A percentile compares a stretch with the other conserved stretches of the same genome.
phyloP scores from a whole-genome alignment of 2,797 vertebrate species.

The Sphenopsis melanotis region DNA sequence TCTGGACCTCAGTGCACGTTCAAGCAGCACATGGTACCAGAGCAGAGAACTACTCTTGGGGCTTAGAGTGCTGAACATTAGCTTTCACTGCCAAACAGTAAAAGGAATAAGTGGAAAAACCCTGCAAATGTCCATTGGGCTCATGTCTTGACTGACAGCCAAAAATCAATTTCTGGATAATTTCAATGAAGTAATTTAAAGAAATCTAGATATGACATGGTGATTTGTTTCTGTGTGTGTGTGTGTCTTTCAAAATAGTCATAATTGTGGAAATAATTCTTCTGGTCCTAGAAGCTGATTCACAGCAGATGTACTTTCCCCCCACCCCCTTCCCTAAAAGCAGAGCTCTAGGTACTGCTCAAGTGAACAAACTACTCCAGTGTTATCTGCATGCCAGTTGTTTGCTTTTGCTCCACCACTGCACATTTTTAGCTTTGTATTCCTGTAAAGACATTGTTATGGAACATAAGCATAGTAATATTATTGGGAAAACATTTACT shows the following conservation, averaged over 20 bases:
- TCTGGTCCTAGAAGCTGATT: not conserved
- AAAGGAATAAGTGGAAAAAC: not conserved
- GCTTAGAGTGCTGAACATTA: not conserved
- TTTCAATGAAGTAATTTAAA: not conserved
- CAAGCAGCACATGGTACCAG: not conserved
- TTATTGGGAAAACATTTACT: not conserved
- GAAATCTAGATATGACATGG: not conserved
- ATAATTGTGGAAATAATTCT: not conserved
- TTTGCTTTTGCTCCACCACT: not conserved
- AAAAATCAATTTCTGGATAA: not conserved
- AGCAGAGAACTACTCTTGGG: not conserved
- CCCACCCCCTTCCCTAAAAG: not conserved
- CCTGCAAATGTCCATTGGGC: not conserved
- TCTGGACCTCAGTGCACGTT: not conserved
- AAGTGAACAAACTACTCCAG: not conserved
- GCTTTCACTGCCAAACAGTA: not conserved
- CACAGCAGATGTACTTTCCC: not conserved
- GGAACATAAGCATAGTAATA: not conserved
- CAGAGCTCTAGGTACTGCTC: not conserved
- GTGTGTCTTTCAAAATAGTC: not conserved
- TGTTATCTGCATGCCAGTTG: not conserved
- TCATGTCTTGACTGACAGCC: not conserved
- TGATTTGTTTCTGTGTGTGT: not conserved
- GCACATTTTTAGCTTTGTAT: not conserved
- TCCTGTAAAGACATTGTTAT: not conserved